A percentile compares a stretch with the other conserved stretches of the same genome.
These are phyloP conservation scores for Subacronicta megacephala DNA, from an alignment of 2,888 invertebrate species.

Conservation along the genomic window DNA sequence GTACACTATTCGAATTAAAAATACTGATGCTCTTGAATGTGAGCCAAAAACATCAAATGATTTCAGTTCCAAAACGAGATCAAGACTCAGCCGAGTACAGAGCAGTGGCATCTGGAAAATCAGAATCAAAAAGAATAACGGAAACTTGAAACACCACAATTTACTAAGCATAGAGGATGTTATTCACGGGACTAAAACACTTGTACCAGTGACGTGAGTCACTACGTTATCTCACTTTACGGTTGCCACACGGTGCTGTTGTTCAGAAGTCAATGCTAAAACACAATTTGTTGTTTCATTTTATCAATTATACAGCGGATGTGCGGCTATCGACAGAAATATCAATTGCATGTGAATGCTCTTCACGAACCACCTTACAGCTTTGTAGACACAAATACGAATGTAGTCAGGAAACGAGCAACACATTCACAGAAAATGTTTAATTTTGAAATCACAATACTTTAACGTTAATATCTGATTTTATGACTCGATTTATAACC, in stretches of 20 bases:
- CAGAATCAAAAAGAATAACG: conserved; percentile 78
- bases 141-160: conserved; percentile 69
- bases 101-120: conserved; percentile 73
- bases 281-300: conserved; percentile 71
- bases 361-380: conserved; percentile 33
- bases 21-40: conserved; percentile 74
- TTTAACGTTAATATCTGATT: conserved; percentile 32
- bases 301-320: conserved; percentile 80
- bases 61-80: conserved; percentile 76
- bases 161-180: conserved; percentile 74
- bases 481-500: conserved; percentile 41
- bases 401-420: conserved; percentile 19
- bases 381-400: conserved; percentile 34
- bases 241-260: conserved; percentile 68
- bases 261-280: conserved; percentile 64
- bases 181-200: conserved; percentile 78
- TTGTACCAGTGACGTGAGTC: conserved; percentile 75
- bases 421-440: conserved; percentile 22
- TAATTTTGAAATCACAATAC: conserved; percentile 26
- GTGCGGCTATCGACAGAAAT: conserved; percentile 68
- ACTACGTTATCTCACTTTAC: conserved; percentile 79
- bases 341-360: conserved; percentile 63
- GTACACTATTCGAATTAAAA: conserved; percentile 74
- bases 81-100: conserved; percentile 65
- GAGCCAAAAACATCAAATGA: conserved; percentile 80